Evolutionary conservation across 2,113 vertebrate genomes (phyloP), one percentile per base, ranked within the genome.

Genomic region (Marcusenius ussheri): DNA sequence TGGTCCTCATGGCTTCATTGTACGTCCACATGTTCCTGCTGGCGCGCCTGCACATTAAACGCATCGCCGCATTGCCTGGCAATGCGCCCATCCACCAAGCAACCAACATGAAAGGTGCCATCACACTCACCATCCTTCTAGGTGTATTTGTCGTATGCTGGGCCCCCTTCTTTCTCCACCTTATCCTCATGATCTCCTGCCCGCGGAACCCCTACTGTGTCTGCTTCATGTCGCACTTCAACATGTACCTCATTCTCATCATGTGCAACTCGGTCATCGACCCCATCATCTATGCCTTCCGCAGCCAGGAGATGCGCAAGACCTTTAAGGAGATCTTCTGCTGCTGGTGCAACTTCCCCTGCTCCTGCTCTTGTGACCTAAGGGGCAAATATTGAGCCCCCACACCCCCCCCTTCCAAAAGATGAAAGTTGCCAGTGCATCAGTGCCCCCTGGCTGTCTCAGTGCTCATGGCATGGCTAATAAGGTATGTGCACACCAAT

Each of bases 141-240:
- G 98, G 98, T 17, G 98, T 99, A 88, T 99, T 99, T 77, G 97
- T 99, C 0, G 98, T 99, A 42, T 99, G 98, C 94, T 99, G 98
- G 98, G 97, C 98, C 24, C 98, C 98, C 0, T 98, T 99, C 90
- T 99, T 99, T 92, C 95, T 99, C 6, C 98, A 99, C 90, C 94
- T 99, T 58, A 97, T 98, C 89, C 97, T 99, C 92, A 98, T 98
- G 90, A 97, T 99, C 93, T 97, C 96, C 45, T 99, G 98, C 84
- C 98, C 98, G 49, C 95, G 96, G 87, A 99, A 98, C 80, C 98
- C 98, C 21, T 99, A 99, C 92, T 99, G 98, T 90, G 95, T 97
- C 51, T 99, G 98, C 88, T 99, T 99, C 94, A 99, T 99, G 98
- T 98, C 98, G 24, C 98, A 99, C 91, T 99, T 99, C 91, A 98